Evolutionary conservation across 2,113 vertebrate genomes (phyloP), one percentile per base, ranked within the genome.

Genomic region (Pterophyllum scalare): DNA sequence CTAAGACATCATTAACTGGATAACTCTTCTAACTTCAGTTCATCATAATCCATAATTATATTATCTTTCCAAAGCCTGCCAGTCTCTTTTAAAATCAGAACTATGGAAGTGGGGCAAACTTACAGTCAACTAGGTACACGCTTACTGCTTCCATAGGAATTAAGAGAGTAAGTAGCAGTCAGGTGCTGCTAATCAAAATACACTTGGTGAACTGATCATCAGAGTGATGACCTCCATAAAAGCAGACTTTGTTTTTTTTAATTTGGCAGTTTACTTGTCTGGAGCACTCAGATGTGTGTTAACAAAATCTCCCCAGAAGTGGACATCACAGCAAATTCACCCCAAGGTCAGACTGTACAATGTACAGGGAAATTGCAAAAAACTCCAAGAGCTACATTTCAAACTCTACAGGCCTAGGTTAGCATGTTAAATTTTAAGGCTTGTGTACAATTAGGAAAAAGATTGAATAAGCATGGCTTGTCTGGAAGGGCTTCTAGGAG

Each of bases 11-110:
- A 59, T 86, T 79, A 26, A 83, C 43, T 24, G 14, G 28, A 7
- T 59, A 79, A 46, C 9, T 80, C n/a, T 46, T 54, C 10, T 38
- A 67, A 80, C 46, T 75, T 43, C 35, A 49, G 26, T 77, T 85
- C 59, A 83, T 57, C 60, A 35, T 75, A 57, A 79, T 75, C 72
- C 57, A 74, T 40, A 52, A 84, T 87, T 81, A 75, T 2, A 56
- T 75, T 61, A 61, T 59, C 35, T 67, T 72, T 67, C 38, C 7
- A 0, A 80, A 77, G 70, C 65, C 26, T 77, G 5, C 0, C 3
- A 20, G 46, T 72, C 49, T 7, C 17, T 49, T 70, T 75, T 17
- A 80, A 67, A 52, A 31, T 52, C 0, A 0, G 10, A 52, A 70
- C 2, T 19, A 52, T 52, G 20, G 0, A 52, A 14, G 15, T 3